Evolutionary conservation across 2,113 vertebrate species (phyloP), one percentile per base, ranked within the genome.

Genomic region (Leptobrachium leishanense): DNA sequence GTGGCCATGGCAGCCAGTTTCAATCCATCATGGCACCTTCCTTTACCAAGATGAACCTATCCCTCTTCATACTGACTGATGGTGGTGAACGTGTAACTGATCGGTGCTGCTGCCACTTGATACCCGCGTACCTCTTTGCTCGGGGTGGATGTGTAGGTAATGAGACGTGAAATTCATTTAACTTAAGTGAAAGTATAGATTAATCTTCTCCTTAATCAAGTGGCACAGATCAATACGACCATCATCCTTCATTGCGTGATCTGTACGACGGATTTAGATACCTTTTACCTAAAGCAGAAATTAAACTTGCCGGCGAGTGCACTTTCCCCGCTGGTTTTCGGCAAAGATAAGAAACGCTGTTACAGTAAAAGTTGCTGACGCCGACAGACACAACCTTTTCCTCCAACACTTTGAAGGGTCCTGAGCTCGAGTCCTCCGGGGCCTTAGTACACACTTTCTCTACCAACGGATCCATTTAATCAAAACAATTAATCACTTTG

Each of bases 121-220:
- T 59, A 59, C 15, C 6, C 55, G 55, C 9, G 55, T 39, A 64
- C 39, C 6, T 20, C n/a, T 31, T 64, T 31, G 39, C 62, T 64
- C 13, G 10, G 10, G n/a, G 31, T 39, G 20, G 20, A 64, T 64
- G 62, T 39, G 62, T 12, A 15, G 13, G 55, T 11, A 59, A 59
- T 59, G 55, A 59, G 55, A 59, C 55, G 2, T 59, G 55, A 59
- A 11, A 59, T 59, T 59, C 55, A 59, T 59, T 59, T 59, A 59
- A 11, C 55, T 43, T 13, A 76, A 57, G 64, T 46, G n/a, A 43
- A 41, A 8, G 66, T 59, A 76, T 59, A 20, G 65, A 76, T 76
- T 50, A 53, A 68, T 68, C 64, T 76, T 50, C 39, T 68, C 15
- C 20, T 76, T 67, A 68, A 76, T 76, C 41, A 76, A 55, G 41